A percentile compares a stretch with the other conserved stretches of the same genome.
Conservation (phyloP, 23 tunicate genomes). For the Trididemnum nubilum region DNA sequence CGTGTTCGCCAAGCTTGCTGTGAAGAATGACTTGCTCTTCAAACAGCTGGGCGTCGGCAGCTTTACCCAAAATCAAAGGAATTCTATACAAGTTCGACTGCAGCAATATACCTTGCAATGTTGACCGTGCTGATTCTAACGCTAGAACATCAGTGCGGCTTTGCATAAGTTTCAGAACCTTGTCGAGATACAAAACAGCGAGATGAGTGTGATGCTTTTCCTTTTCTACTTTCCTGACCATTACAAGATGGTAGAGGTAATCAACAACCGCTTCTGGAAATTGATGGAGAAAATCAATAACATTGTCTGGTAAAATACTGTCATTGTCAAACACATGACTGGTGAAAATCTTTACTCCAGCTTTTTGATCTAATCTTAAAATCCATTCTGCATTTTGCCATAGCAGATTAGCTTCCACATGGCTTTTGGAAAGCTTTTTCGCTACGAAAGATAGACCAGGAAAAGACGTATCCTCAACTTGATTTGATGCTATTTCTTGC, state of each 20-base stretch:
- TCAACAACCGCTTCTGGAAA: slow-evolving; percentile 55
- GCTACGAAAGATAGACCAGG: slow-evolving; percentile 79
- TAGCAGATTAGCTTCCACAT: slow-evolving; percentile 23
- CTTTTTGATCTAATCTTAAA: slow-evolving; percentile 46
- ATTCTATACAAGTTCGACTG: slow-evolving; percentile 66
- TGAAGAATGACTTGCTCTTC: slow-evolving; percentile 79
- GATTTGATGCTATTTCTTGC: slow-evolving; percentile 30
- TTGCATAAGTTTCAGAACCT: slow-evolving; percentile 29
- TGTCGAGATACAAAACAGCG: slow-evolving; percentile 69
- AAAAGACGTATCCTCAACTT: slow-evolving; percentile 50
- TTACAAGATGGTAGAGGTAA: slow-evolving; percentile 71
- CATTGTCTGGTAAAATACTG: slow-evolving; percentile 42
- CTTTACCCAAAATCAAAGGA: slow-evolving; percentile 66
- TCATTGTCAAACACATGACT: neutral
- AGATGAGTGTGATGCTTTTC: slow-evolving; percentile 92
- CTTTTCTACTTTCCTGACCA: slow-evolving; percentile 47
- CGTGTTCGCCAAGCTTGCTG: slow-evolving; percentile 77
- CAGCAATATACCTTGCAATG: slow-evolving; percentile 55
- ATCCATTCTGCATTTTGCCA: slow-evolving; percentile 90
- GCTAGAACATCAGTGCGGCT: slow-evolving; percentile 2
- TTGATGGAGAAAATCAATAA: slow-evolving; percentile 67
- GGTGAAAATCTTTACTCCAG: slow-evolving; percentile 63
- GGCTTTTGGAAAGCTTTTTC: slow-evolving; percentile 28
- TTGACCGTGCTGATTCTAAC: slow-evolving; percentile 22
- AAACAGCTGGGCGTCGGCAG: slow-evolving; percentile 48